phyloP scores from a whole-genome alignment of 2,797 vertebrate species.

The Anguilla marmorata region DNA sequence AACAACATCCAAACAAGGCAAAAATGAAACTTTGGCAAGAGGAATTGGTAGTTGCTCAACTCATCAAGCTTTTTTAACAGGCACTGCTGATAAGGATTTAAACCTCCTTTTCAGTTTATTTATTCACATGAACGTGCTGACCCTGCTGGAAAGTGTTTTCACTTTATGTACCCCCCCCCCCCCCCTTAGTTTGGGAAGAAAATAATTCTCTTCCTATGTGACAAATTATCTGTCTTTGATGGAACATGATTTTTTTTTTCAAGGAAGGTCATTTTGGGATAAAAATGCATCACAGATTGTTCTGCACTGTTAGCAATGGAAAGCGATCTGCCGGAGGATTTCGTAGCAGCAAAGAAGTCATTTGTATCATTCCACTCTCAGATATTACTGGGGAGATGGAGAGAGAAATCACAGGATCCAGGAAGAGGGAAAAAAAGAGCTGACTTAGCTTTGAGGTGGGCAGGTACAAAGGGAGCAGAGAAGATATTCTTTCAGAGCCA shows the following conservation, averaged over 20 bases:
- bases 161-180: no score
- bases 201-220: slow-evolving; percentile 28
- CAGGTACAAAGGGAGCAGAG: background rate
- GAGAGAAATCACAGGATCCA: slow-evolving; percentile 15
- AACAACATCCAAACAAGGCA: background rate
- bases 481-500: background rate
- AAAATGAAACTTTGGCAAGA: background rate
- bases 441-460: background rate
- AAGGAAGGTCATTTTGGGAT: slow-evolving; percentile 29
- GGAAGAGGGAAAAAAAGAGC: background rate
- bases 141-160: background rate
- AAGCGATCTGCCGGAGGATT: slow-evolving; percentile 5
- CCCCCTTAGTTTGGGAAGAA: background rate
- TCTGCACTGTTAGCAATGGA: background rate
- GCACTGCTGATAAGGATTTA: background rate
- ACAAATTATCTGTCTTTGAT: slow-evolving; percentile 31
- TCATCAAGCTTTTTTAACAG: background rate
- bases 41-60: background rate
- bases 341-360: slow-evolving; percentile 17
- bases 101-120: background rate
- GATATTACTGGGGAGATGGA: background rate
- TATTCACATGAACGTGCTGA: background rate
- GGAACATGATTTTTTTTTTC: slow-evolving; percentile 32
- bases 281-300: slow-evolving; percentile 29
- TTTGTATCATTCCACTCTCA: background rate